These are phyloP conservation scores for Beris morrisii DNA, from an alignment of 2,888 invertebrate genomes.

Conservation along the genomic window DNA sequence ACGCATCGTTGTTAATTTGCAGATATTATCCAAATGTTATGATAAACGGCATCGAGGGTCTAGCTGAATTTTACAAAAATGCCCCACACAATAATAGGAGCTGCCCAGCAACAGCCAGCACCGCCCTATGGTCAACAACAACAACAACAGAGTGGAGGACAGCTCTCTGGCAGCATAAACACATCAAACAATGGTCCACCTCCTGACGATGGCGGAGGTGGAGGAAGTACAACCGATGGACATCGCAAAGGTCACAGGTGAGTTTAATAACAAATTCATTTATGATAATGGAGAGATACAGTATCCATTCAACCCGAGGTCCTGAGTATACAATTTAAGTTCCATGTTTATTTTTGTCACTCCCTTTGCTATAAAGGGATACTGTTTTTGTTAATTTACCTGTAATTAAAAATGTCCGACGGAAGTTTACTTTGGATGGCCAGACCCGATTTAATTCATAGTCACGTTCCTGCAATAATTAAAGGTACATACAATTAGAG, in stretches of 20 bases:
- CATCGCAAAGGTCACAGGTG: conserved; percentile 70
- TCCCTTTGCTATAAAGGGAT: too few species aligned
- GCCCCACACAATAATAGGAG: conserved; percentile 9
- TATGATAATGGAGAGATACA: too few species aligned
- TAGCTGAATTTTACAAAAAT: conserved; percentile 8
- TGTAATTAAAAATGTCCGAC: too few species aligned
- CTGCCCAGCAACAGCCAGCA: conserved; percentile 35
- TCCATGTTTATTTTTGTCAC: too few species aligned
- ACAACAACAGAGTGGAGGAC: conserved; percentile 33
- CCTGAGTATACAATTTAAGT: too few species aligned
- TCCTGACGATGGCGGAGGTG: conserved; percentile 55
- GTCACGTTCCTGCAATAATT: too few species aligned
- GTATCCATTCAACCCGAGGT: too few species aligned
- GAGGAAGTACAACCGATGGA: conserved; percentile 53
- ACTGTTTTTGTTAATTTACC: too few species aligned
- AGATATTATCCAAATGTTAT: conserved; percentile 35
- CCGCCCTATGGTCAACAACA: conserved; percentile 43
- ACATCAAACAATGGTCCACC: conserved; percentile 49
- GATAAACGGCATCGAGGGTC: conserved; percentile 19
- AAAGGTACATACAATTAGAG: too few species aligned
- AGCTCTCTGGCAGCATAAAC: too few species aligned
- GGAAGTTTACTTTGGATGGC: too few species aligned
- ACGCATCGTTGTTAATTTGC: conserved; percentile 6
- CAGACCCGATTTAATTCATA: too few species aligned
- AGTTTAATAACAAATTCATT: conserved; percentile 36